Evolutionary conservation across 2,888 invertebrate species (phyloP), one percentile per base, ranked within the genome.

Genomic region (Stegophylla sp.): DNA sequence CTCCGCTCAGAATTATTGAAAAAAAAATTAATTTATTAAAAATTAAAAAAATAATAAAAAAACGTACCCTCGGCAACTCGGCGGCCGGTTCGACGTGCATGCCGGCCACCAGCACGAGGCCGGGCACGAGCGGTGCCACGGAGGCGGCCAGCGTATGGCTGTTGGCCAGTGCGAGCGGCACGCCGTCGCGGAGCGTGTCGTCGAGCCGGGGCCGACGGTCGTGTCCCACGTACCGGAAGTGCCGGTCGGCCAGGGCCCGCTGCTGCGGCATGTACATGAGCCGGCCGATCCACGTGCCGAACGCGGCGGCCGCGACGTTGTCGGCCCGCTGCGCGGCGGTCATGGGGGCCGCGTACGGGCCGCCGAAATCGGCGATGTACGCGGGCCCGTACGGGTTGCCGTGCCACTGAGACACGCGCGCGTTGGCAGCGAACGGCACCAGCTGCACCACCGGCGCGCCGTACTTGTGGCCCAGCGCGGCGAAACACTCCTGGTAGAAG

Each of bases 401-500:
- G 7, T 79, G 79, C 79, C 79, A 79, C 28, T 79, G 79, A 10
- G 79, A 79, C 20, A 79, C 69, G 2, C 79, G 13, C 9, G 79
- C 34, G 48, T 61, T 79, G 48, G n/a, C 5, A 23, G 43, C 20
- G 28, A 69, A 34, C 34, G 79, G 61, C 41, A 79, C 5, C 34
- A 79, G 61, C 10, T 79, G 79, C 17, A 86, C 83, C 9, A 85
- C 82, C 0, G 86, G 86, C 3, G 85, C 83, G 2, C 85, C 84
- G 7, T 85, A 83, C 12, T 85, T 75, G 66, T 84, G 82, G 5
- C 86, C 85, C 1, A 86, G 63, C 0, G 85, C 84, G 5, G 84
- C 83, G 79, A 84, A 86, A 81, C 86, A 86, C 1, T 85, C 84
- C 0, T 85, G 85, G 0, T 85, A 84, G 45, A 86, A 86, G 59